Evolutionary conservation across 2,797 vertebrate genomes (phyloP), one percentile per base, ranked within the genome.

Genomic region (Amniataba percoides): DNA sequence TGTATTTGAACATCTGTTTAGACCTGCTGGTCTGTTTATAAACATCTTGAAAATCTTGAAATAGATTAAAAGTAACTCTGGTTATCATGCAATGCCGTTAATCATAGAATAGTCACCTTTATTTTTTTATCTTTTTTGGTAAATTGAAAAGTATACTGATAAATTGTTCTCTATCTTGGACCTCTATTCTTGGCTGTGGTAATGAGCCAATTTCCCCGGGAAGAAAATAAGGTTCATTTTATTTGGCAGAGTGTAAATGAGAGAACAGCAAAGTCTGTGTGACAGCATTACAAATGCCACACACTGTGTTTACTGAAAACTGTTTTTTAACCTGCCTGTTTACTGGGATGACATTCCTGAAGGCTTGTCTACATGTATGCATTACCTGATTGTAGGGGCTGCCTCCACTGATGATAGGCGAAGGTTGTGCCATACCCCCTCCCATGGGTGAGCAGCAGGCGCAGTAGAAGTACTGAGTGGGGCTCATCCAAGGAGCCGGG

Each of bases 341-440:
- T 23, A 16, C 18, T 45, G 12, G 34, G 25, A 40, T 58, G 8
- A 51, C 5, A 64, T 48, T 48, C 3, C 42, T 58, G 12, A 51
- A 12, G 27, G 34, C 18, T n/a, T 34, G 14, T 45, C 3, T n/a
- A 27, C 34, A 6, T 36, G 8, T 40, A 13, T 43, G n/a, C 39
- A 16, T 64, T 87, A 96, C 95, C 94, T 93, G 95, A 78, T 74
- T 82, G 78, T 95, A 96, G 4, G 91, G 92, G 64, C 19, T 78
- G 25, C 89, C 85, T 46, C 90, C 92, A 57, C 45, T 92, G 7
- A 91, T 18, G 27, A 94, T 42, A 2, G 92, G 82, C 0, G 91
- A 68, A 1, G 92, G 80, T 5, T 87, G 91, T 3, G 89, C 36
- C 34, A 94, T 10, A 25, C 82, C 79, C 8, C 86, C 88, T 55